Conservation (phyloP, 2,797 vertebrate species). For the Rhinoraja longicauda region DNA sequence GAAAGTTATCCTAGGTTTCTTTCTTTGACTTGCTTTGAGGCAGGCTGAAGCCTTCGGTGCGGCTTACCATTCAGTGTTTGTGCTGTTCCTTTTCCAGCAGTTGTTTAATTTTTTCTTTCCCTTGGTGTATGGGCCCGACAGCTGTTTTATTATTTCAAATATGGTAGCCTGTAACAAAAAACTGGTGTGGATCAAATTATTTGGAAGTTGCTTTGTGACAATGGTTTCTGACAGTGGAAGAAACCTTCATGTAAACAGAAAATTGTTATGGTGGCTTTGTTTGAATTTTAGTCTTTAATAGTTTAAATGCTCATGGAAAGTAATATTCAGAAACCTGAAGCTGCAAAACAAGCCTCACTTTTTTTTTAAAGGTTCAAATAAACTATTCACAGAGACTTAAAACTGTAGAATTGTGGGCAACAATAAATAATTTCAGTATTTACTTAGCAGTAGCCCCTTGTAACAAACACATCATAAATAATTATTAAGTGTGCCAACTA, state of each 20-base stretch:
- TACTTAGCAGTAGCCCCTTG: slow-evolving; percentile 64
- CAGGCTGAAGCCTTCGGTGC: background rate
- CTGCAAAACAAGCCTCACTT: background rate
- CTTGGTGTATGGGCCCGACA: background rate
- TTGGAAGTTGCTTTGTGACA: background rate
- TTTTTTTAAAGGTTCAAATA: background rate
- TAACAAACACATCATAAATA: slow-evolving; percentile 59
- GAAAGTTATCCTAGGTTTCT: background rate
- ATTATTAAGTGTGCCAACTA: slow-evolving; percentile 91
- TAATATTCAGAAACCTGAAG: background rate
- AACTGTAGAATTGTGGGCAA: slow-evolving; percentile 44
- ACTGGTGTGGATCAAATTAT: background rate
- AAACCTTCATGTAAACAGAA: background rate
- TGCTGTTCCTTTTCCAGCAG: background rate
- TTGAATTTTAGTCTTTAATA: slow-evolving; percentile 9
- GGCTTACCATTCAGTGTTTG: background rate
- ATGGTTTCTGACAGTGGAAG: background rate
- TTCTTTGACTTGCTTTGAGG: slow-evolving; percentile 11
- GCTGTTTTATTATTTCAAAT: slow-evolving; percentile 11
- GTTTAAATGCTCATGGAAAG: background rate
- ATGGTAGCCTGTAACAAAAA: background rate
- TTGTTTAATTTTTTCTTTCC: background rate
- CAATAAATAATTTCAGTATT: slow-evolving; percentile 70
- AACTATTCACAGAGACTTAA: background rate
- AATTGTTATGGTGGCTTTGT: slow-evolving; percentile 21